Percentiles rank a stretch among this genome's conserved stretches.
These are phyloP conservation scores for Hippocampus kuda DNA, from an alignment of 2,797 vertebrate genomes.

Conservation along the genomic window DNA sequence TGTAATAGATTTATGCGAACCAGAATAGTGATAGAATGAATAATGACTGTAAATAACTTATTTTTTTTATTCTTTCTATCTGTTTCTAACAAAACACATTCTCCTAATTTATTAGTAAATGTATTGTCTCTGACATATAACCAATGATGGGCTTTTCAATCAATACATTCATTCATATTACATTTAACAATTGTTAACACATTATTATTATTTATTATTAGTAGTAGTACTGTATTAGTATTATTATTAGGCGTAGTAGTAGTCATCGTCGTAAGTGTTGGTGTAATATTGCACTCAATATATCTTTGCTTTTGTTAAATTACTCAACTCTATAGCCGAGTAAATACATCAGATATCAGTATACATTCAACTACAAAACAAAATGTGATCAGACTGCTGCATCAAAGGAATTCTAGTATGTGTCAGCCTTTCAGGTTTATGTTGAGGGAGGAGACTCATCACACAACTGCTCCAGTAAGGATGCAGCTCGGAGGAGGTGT, in stretches of 20 bases:
- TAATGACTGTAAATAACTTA: background rate
- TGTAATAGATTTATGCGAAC: background rate
- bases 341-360: background rate
- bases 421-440: conserved; percentile 11
- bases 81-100: background rate
- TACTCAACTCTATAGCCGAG: background rate
- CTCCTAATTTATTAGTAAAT: too few species aligned
- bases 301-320: background rate
- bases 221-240: background rate
- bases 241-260: too few species aligned
- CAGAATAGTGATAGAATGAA: background rate
- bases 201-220: background rate
- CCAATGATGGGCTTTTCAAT: too few species aligned
- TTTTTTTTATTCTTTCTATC: background rate
- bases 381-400: background rate
- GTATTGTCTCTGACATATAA: too few species aligned
- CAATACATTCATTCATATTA: background rate
- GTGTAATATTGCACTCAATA: background rate
- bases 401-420: background rate
- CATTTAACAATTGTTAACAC: background rate
- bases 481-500: conserved; percentile 39
- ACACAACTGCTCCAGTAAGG: conserved; percentile 24
- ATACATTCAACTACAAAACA: background rate
- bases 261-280: too few species aligned
- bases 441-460: conserved; percentile 42